A percentile compares a stretch with the other conserved stretches of the same genome.
phyloP scores from a whole-genome alignment of 2,888 invertebrate species.

The Melikaiella ostensackeni region DNA sequence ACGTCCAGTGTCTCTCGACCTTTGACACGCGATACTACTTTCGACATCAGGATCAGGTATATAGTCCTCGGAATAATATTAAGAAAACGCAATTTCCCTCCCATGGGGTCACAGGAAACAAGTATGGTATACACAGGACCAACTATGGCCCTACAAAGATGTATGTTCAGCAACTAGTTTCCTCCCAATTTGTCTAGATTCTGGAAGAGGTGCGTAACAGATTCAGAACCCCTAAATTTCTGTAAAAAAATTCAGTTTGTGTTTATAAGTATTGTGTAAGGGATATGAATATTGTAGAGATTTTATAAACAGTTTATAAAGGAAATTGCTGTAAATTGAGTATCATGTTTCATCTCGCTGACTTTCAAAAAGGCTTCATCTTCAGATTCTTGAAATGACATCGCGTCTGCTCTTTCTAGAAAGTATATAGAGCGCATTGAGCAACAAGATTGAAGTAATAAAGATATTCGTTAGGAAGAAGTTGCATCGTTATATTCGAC shows the following conservation, averaged over 20 bases:
- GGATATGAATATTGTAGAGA: neutral
- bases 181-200: neutral
- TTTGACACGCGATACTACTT: slow-evolving; percentile 12
- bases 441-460: neutral
- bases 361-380: neutral
- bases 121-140: neutral
- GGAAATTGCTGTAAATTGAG: neutral
- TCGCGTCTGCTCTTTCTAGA: neutral
- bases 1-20: neutral
- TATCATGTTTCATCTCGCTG: neutral
- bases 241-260: neutral
- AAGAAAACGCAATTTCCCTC: slow-evolving; percentile 61
- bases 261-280: neutral
- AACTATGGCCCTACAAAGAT: neutral
- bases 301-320: neutral
- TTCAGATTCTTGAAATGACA: neutral
- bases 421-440: neutral
- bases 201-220: neutral
- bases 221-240: neutral
- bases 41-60: neutral
- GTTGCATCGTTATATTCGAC: neutral
- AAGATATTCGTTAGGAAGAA: neutral
- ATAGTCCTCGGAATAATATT: slow-evolving; percentile 52
- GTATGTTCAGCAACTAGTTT: neutral
- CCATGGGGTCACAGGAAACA: neutral